Conservation (phyloP, 2,113 vertebrate genomes). For the Podarcis raffonei region DNA sequence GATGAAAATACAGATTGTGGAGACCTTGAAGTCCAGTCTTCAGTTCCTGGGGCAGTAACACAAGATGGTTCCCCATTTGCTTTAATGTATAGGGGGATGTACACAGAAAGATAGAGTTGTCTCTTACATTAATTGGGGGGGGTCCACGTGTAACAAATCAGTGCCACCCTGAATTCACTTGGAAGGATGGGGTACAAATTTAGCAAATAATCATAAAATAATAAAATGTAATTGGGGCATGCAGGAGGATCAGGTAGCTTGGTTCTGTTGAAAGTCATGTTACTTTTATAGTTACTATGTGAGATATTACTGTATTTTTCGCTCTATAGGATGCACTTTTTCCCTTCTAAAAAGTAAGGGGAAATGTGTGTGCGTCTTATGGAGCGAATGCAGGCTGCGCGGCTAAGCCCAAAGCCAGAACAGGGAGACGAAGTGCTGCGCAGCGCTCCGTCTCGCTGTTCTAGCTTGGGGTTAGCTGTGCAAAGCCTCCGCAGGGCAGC, state of each 20-base stretch:
- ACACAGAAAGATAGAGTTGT: not conserved
- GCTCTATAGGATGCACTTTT: no score
- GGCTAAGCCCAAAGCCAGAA: no score
- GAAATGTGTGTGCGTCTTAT: no score
- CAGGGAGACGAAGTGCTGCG: no score
- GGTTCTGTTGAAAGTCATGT: not conserved
- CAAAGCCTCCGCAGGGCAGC: no score
- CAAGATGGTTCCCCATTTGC: not conserved
- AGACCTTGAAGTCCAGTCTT: not conserved
- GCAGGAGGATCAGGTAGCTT: not conserved
- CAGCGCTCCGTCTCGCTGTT: no score
- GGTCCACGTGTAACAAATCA: not conserved
- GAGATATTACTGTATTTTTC: not conserved
- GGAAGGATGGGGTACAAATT: no score
- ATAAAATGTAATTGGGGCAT: not conserved
- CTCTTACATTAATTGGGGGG: not conserved
- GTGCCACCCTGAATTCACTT: no score
- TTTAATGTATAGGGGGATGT: not conserved
- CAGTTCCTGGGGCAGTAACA: not conserved
- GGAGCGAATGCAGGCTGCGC: no score
- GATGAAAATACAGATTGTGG: not conserved
- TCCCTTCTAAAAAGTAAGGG: no score
- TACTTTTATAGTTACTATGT: not conserved
- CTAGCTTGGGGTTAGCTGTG: no score
- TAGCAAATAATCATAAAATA: no score